A percentile compares a stretch with the other conserved stretches of the same genome.
These are phyloP conservation scores for Apteryx owenii DNA, from an alignment of 2,113 vertebrate genomes.

Conservation along the genomic window DNA sequence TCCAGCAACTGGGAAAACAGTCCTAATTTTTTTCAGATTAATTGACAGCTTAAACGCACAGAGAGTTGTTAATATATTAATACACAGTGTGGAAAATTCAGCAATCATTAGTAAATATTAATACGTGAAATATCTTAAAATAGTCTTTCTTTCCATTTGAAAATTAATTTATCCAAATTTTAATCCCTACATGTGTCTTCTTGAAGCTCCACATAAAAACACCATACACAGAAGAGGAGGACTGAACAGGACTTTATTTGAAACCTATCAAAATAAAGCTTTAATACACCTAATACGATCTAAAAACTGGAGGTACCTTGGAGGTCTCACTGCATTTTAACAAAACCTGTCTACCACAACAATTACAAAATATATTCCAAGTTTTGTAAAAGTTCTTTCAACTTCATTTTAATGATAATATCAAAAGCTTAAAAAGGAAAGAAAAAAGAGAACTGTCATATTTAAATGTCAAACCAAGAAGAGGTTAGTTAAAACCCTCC, in stretches of 20 bases:
- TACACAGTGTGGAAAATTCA: background rate
- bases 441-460: background rate
- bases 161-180: background rate
- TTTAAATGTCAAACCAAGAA: background rate
- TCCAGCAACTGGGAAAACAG: background rate
- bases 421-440: background rate
- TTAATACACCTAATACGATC: background rate
- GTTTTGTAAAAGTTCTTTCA: background rate
- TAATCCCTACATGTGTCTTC: background rate
- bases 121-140: background rate
- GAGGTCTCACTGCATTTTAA: background rate
- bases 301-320: background rate
- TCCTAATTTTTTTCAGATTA: background rate
- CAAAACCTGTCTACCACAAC: background rate
- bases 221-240: background rate
- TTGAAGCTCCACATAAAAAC: background rate
- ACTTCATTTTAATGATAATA: background rate
- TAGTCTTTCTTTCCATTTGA: background rate
- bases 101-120: background rate
- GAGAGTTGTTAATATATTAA: background rate
- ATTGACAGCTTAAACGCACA: background rate
- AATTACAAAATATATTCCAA: background rate
- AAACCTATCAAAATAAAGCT: background rate
- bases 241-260: background rate
- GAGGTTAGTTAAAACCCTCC: background rate